Evolutionary conservation across 2,888 invertebrate genomes (phyloP).

Genomic region (Amphipoea lucens): DNA sequence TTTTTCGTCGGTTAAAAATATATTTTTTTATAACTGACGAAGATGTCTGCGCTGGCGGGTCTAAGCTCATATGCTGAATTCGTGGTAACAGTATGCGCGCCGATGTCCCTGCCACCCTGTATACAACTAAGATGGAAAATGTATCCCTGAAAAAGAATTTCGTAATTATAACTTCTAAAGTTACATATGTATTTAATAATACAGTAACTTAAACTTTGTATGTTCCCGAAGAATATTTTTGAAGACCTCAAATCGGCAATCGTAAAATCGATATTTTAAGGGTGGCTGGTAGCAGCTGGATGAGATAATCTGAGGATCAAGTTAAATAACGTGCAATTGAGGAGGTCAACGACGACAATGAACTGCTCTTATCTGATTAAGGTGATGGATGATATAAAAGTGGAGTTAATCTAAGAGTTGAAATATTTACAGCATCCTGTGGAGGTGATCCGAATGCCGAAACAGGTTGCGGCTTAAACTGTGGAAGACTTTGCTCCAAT

Average conservation of each 20-base stretch:
- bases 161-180: constrained; percentile 56
- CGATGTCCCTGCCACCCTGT: no score
- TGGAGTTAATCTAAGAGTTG: not conserved
- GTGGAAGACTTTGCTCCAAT: constrained; percentile 61
- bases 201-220: not conserved
- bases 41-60: no score
- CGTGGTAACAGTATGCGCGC: no score
- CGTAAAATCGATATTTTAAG: no score
- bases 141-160: constrained; percentile 62
- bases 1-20: no score
- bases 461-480: constrained; percentile 67
- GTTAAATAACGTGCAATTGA: not conserved
- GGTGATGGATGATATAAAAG: not conserved
- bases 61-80: no score
- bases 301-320: not conserved
- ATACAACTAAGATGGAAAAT: constrained; percentile 51
- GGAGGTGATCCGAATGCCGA: constrained; percentile 66
- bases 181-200: not conserved
- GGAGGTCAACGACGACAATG: not conserved
- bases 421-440: constrained; percentile 60
- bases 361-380: not conserved
- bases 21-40: no score
- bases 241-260: no score
- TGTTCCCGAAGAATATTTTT: not conserved
- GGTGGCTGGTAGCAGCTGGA: not conserved